Evolutionary conservation across 1,140 invertebrate genomes (phyloP), one percentile per base, ranked within the genome.

Genomic region (Leptinotarsa undecemlineata): DNA sequence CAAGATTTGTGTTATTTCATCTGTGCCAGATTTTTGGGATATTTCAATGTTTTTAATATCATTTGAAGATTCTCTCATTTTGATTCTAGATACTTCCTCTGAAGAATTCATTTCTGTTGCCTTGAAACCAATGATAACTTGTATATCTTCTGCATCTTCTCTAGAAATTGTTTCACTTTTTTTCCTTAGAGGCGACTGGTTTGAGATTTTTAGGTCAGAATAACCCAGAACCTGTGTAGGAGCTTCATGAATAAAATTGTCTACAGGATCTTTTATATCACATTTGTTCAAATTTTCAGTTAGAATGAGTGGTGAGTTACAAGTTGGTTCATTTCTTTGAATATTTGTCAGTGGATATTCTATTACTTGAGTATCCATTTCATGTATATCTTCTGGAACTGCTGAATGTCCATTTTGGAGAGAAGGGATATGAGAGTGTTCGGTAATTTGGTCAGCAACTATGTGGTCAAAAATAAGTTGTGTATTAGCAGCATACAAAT

Each of bases 401-500:
- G 13, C 21, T 73, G 67, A 62, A 47, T n/a, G 17, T 60, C 23
- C n/a, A 14, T 33, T 68, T 26, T 42, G 23, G 60, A 23, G 17
- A 17, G 48, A 17, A 60, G 62, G n/a, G 6, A 19, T 8, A 33
- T 71, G n/a, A 47, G 17, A 57, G 23, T 67, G 13, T 14, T 60
- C 47, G n/a, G 33, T 15, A 47, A 26, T 20, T 11, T 61, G 3
- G 21, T 62, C 23, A 23, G 17, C 19, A 61, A 51, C n/a, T 33
- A 42, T n/a, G 11, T 62, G 17, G 17, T 75, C 73, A 21, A 64
- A 57, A 60, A 77, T 74, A 57, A 75, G 67, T 76, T 81, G 78
- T 21, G 79, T 79, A 33, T 69, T 66, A 48, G 62, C 19, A 17
- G 42, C 68, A 74, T 80, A 80, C 74, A 80, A 78, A 68, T 42